phyloP scores from a whole-genome alignment of 1,140 invertebrate genomes.

The Micrasema longulum region DNA sequence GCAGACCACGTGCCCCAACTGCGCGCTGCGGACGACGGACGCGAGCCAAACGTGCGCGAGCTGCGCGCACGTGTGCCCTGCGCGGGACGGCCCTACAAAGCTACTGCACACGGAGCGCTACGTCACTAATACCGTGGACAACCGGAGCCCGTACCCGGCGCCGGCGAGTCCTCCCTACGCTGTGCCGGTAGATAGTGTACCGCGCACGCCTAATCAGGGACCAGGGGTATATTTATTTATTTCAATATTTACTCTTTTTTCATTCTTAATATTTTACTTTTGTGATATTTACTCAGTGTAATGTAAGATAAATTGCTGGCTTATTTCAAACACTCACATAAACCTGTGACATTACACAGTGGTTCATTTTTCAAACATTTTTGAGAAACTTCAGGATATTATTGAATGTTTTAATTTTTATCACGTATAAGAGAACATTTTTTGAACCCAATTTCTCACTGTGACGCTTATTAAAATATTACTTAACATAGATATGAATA shows the following conservation, averaged over 20 bases:
- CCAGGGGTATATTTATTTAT: constrained; percentile 22
- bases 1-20: constrained; percentile 52
- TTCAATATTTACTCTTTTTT: too few species aligned
- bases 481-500: background rate
- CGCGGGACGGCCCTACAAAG: too few species aligned
- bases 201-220: constrained; percentile 32
- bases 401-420: too few species aligned
- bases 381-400: too few species aligned
- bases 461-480: background rate
- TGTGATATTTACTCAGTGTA: too few species aligned
- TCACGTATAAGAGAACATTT: too few species aligned
- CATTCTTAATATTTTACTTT: background rate
- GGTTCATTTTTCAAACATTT: too few species aligned
- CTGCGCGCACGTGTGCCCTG: constrained; percentile 32
- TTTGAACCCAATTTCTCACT: too few species aligned
- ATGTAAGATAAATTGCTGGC: too few species aligned
- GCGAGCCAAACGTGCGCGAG: constrained; percentile 23
- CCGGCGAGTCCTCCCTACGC: constrained; percentile 41
- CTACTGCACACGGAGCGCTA: too few species aligned
- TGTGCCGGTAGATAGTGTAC: constrained; percentile 38
- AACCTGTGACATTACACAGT: too few species aligned
- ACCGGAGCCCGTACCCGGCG: constrained; percentile 27
- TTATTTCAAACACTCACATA: too few species aligned
- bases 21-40: constrained; percentile 32
- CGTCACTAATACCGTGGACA: constrained; percentile 9